Evolutionary conservation across 2,113 vertebrate species (phyloP).

Genomic region (Neotragus moschatus): DNA sequence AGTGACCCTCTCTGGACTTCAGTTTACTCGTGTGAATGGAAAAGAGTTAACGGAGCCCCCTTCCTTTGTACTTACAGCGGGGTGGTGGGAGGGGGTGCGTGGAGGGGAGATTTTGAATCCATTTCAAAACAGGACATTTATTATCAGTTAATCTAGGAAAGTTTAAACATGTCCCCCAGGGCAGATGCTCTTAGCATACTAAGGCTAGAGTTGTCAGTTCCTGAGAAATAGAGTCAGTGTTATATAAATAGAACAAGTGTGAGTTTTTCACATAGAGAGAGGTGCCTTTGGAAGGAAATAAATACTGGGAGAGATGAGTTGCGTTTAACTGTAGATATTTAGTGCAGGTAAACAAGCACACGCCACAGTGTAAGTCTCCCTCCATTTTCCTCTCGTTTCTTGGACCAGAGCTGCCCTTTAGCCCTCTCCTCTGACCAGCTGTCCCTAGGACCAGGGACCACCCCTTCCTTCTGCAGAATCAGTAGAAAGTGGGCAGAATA

Average conservation of each 20-base stretch:
- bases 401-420: background rate
- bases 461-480: background rate
- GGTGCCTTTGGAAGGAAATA: background rate
- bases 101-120: background rate
- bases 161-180: background rate
- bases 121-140: background rate
- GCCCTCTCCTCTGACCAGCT: background rate
- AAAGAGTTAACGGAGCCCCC: background rate
- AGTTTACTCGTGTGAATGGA: background rate
- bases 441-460: background rate
- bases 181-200: background rate
- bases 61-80: background rate
- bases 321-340: background rate
- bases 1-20: background rate
- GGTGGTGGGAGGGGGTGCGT: fast-evolving
- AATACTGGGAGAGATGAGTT: background rate
- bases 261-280: background rate
- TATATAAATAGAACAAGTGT: background rate
- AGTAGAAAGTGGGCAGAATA: background rate
- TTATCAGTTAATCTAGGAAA: background rate
- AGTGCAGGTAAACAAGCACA: background rate
- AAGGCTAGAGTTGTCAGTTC: background rate
- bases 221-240: background rate
- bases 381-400: background rate
- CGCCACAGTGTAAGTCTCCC: background rate